A percentile compares a stretch with the other conserved stretches of the same genome.
phyloP scores from a whole-genome alignment of 2,888 invertebrate species.

The Drosophila paracracens region DNA sequence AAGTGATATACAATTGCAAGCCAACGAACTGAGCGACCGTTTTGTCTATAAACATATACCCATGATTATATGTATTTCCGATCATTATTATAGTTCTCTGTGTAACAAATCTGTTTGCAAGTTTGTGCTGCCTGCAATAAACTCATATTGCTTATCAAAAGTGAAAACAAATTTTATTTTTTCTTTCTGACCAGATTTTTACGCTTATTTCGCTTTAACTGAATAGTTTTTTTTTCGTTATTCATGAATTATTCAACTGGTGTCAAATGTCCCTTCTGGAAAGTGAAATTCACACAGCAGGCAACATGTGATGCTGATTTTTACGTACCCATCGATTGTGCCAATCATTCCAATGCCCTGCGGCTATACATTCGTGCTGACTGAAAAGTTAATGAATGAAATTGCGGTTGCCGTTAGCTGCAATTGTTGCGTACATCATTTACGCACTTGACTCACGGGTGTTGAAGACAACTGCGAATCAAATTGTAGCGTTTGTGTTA shows the following conservation, averaged over 20 bases:
- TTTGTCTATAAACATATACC: conserved; percentile 8
- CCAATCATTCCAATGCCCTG: conserved; percentile 63
- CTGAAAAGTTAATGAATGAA: conserved; percentile 69
- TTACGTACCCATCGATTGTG: conserved; percentile 57
- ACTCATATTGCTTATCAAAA: conserved; percentile 40
- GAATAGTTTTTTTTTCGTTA: conserved; percentile 17
- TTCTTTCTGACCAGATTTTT: conserved; percentile 35
- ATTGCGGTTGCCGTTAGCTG: conserved; percentile 55
- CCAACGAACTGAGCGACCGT: conserved; percentile 6
- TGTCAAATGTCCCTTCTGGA: conserved; percentile 74
- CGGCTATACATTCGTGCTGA: conserved; percentile 48
- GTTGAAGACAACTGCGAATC: conserved; percentile 27
- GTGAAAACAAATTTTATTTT: conserved; percentile 43
- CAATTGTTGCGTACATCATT: conserved; percentile 61
- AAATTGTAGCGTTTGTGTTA: conserved; percentile 24
- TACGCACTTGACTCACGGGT: conserved; percentile 56
- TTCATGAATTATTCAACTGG: conserved; percentile 61
- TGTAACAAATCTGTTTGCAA: not conserved
- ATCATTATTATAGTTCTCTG: conserved; percentile 7
- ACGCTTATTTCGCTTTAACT: conserved; percentile 7
- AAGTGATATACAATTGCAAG: not conserved
- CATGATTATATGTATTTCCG: conserved; percentile 13
- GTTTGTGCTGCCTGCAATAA: conserved; percentile 52
- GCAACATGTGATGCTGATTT: conserved; percentile 35
- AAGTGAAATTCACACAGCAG: conserved; percentile 66